Evolutionary conservation across 2,888 invertebrate species (phyloP).

Genomic region (Euplexia lucipara): DNA sequence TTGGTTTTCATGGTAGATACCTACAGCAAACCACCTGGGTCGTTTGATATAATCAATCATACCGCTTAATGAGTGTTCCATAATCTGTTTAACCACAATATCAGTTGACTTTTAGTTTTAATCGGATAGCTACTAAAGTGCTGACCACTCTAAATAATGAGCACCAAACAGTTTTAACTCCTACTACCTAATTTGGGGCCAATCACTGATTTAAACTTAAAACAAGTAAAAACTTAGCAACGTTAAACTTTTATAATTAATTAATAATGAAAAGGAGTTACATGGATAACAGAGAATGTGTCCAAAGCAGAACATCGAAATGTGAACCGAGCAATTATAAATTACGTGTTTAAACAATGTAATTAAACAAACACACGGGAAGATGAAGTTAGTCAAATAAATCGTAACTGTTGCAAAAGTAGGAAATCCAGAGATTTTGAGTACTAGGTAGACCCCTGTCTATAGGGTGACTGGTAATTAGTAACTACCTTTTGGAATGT

Average conservation of each 20-base stretch:
- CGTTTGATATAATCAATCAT: background rate
- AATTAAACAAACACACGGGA: constrained; percentile 4
- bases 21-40: background rate
- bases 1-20: background rate
- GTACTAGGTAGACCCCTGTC: background rate
- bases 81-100: constrained; percentile 3
- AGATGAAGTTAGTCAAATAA: background rate
- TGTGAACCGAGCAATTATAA: constrained; percentile 8
- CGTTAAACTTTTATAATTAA: background rate
- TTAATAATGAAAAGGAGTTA: background rate
- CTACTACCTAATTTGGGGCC: background rate
- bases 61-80: background rate
- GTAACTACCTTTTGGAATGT: no score
- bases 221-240: constrained; percentile 16
- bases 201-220: constrained; percentile 13
- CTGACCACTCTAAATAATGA: constrained; percentile 18
- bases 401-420: background rate
- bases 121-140: background rate
- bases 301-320: background rate
- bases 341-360: constrained; percentile 7
- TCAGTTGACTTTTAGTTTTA: background rate
- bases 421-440: background rate
- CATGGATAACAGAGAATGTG: background rate
- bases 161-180: background rate
- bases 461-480: no score